Evolutionary conservation across 2,888 invertebrate genomes (phyloP).

Genomic region (Metopia argyrocephala): DNA sequence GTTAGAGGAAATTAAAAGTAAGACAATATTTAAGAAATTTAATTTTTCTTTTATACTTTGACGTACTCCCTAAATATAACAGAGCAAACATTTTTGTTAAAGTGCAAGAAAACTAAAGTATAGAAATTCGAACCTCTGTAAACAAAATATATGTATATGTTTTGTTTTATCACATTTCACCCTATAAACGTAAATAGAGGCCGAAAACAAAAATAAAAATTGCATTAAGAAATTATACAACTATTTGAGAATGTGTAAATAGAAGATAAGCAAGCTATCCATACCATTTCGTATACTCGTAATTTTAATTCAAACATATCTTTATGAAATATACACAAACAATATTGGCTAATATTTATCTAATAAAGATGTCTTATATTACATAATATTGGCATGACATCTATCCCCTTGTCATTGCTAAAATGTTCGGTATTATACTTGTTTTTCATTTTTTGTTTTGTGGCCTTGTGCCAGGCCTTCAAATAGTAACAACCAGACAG

Average conservation of each 20-base stretch:
- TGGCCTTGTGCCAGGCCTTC: slow-evolving; percentile 25
- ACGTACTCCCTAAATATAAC: too few species aligned
- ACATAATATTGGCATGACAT: slow-evolving; percentile 23
- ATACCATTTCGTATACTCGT: slow-evolving; percentile 30
- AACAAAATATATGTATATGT: slow-evolving; percentile 25
- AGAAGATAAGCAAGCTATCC: slow-evolving; percentile 76
- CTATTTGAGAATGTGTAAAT: slow-evolving; percentile 72
- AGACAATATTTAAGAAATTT: too few species aligned
- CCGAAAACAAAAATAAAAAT: slow-evolving; percentile 20
- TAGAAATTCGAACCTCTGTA: slow-evolving; percentile 37
- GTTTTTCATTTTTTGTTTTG: slow-evolving; percentile 6
- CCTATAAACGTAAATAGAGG: slow-evolving; percentile 24
- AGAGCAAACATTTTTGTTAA: not conserved
- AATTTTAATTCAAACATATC: too few species aligned
- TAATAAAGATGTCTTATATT: slow-evolving; percentile 37
- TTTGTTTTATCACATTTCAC: slow-evolving; percentile 33
- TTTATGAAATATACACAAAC: slow-evolving; percentile 25
- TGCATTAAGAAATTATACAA: slow-evolving; percentile 65
- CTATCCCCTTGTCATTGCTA: slow-evolving; percentile 8
- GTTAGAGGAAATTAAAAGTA: too few species aligned
- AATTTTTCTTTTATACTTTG: too few species aligned
- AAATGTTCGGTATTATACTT: too few species aligned
- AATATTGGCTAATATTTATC: not conserved
- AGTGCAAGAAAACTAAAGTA: not conserved
- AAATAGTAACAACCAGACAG: not conserved